These are phyloP conservation scores for Ictalurus punctatus DNA, from an alignment of 2,113 vertebrate species.

Conservation along the genomic window DNA sequence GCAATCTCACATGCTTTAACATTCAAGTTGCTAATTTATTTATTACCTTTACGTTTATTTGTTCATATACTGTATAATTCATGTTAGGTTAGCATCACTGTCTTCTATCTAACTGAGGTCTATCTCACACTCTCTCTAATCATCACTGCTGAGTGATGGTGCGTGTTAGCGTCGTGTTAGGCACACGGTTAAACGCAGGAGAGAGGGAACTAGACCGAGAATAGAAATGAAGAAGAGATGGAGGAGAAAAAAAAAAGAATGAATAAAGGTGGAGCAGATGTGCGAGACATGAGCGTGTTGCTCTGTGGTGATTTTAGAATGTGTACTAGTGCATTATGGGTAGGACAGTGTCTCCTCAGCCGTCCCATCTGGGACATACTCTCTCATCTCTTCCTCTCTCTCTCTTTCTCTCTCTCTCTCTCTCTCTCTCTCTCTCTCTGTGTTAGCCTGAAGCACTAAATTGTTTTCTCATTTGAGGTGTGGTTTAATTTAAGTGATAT, in stretches of 20 bases:
- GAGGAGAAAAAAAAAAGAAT: background rate
- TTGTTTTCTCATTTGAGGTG: slow-evolving; percentile 64
- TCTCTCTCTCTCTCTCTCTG: slow-evolving; percentile 28
- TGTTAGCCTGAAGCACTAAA: slow-evolving; percentile 60
- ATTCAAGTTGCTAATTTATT: background rate
- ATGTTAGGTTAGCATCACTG: background rate
- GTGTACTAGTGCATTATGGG: slow-evolving; percentile 31
- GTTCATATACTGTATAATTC: background rate
- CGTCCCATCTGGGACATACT: slow-evolving; percentile 4
- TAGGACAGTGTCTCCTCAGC: slow-evolving; percentile 11
- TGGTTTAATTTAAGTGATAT: slow-evolving; percentile 30
- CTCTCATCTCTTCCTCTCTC: background rate
- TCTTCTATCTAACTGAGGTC: background rate
- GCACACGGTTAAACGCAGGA: background rate
- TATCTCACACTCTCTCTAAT: background rate
- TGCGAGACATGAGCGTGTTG: background rate
- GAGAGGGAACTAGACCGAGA: background rate
- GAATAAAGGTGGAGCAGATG: slow-evolving; percentile 3
- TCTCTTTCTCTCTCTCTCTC: background rate
- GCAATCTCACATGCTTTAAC: background rate
- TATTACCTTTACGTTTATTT: background rate
- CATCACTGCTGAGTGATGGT: background rate
- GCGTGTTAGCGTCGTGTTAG: background rate
- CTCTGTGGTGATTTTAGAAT: background rate
- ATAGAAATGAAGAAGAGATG: background rate